Percentiles rank a stretch among this genome's conserved stretches.
These are phyloP conservation scores for Acanthornis magna DNA, from an alignment of 2,797 vertebrate genomes.

Conservation along the genomic window DNA sequence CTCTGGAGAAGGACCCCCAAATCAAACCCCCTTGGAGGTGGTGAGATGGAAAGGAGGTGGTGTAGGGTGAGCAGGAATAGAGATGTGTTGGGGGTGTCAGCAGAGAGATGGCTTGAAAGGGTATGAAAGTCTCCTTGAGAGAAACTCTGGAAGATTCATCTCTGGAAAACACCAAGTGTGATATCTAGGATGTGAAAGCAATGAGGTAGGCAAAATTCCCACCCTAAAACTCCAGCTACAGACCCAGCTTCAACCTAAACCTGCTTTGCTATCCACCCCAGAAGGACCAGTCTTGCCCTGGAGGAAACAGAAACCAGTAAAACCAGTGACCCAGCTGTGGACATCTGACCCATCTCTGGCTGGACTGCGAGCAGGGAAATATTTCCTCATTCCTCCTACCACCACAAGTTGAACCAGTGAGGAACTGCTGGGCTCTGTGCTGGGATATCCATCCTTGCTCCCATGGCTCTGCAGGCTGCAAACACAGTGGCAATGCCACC, in stretches of 20 bases:
- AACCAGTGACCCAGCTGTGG: neutral
- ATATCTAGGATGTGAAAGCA: neutral
- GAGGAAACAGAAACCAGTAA: neutral
- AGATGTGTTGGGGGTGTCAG: neutral
- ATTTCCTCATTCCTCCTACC: neutral
- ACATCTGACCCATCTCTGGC: neutral
- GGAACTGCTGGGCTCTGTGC: accelerated
- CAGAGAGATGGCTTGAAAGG: neutral
- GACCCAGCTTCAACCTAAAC: neutral
- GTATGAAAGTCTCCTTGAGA: accelerated
- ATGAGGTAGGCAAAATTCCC: neutral
- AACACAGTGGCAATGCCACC: accelerated
- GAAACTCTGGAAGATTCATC: neutral
- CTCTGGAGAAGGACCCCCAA: neutral
- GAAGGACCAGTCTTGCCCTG: neutral
- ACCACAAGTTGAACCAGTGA: accelerated
- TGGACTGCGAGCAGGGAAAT: neutral
- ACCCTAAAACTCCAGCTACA: neutral
- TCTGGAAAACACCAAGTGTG: neutral
- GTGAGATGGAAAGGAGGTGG: neutral
- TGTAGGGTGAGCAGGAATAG: neutral
- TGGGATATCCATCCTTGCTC: neutral
- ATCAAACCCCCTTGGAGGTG: neutral
- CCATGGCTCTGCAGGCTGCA: neutral
- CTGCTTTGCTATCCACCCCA: neutral